Conservation (phyloP, 53 echinoderm and acorn worm genomes). For the Paracentrotus lividus region DNA sequence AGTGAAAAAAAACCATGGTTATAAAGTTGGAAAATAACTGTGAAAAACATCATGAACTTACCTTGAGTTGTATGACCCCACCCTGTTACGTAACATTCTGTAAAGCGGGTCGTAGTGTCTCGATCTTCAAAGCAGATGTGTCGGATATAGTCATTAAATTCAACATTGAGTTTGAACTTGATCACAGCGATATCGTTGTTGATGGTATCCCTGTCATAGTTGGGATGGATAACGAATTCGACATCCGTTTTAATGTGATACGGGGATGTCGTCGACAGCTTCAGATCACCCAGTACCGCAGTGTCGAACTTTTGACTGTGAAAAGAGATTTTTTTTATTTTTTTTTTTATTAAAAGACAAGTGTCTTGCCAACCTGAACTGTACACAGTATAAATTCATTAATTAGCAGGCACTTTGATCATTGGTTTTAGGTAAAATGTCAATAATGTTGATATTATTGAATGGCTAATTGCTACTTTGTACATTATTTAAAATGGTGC, state of each 20-base stretch:
- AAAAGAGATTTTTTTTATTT: no score
- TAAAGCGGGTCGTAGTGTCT: background rate
- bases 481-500: no score
- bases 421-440: no score
- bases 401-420: no score
- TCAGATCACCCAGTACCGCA: conserved; percentile 72
- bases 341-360: no score
- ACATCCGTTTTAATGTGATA: conserved; percentile 68
- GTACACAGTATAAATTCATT: no score
- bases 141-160: conserved; percentile 46
- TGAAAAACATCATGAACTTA: background rate
- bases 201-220: conserved; percentile 59
- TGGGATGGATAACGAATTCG: conserved; percentile 71
- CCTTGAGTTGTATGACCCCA: conserved; percentile 79
- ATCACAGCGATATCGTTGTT: conserved; percentile 80
- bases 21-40: no score
- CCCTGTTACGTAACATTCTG: conserved; percentile 77
- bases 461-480: no score
- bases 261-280: conserved; percentile 61
- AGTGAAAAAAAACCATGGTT: no score
- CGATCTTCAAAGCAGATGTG: conserved; percentile 70
- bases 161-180: conserved; percentile 58
- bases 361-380: no score
- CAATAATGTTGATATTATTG: no score
- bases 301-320: conserved; percentile 57